A percentile compares a stretch with the other conserved stretches of the same genome.
phyloP scores from a whole-genome alignment of 2,888 invertebrate species.

The Rapana venosa region DNA sequence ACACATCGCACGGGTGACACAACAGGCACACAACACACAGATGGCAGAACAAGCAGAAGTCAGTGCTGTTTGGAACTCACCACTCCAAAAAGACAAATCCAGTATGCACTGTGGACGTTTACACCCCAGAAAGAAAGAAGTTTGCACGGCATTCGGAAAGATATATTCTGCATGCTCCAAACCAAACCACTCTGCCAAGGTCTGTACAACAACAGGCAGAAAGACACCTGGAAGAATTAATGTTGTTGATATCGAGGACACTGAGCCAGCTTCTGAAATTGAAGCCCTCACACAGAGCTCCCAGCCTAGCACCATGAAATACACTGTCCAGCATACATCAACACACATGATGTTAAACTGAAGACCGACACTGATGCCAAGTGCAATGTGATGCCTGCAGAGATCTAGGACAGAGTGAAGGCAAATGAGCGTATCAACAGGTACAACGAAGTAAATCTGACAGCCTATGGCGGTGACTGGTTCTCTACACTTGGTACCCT shows the following conservation, averaged over 20 bases:
- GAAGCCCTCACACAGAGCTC: constrained; percentile 14
- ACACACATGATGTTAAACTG: not conserved
- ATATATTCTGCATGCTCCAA: not conserved
- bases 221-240: constrained; percentile 18
- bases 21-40: not conserved
- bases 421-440: not conserved
- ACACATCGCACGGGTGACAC: not conserved
- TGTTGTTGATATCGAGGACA: constrained; percentile 2
- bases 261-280: constrained; percentile 5
- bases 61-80: no score
- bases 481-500: not conserved
- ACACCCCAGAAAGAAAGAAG: not conserved
- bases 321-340: constrained; percentile 5
- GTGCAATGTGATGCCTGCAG: not conserved
- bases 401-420: not conserved
- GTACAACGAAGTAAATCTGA: not conserved
- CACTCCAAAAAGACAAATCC: not conserved
- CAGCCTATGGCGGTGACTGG: not conserved
- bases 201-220: constrained; percentile 3
- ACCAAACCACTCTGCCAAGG: not conserved
- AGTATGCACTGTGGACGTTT: not conserved
- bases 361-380: constrained; percentile 4
- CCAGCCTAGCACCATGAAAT: not conserved
- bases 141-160: not conserved
- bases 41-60: no score